A percentile compares a stretch with the other conserved stretches of the same genome.
These are phyloP conservation scores for Nineta flava DNA, from an alignment of 2,888 invertebrate species.

Conservation along the genomic window DNA sequence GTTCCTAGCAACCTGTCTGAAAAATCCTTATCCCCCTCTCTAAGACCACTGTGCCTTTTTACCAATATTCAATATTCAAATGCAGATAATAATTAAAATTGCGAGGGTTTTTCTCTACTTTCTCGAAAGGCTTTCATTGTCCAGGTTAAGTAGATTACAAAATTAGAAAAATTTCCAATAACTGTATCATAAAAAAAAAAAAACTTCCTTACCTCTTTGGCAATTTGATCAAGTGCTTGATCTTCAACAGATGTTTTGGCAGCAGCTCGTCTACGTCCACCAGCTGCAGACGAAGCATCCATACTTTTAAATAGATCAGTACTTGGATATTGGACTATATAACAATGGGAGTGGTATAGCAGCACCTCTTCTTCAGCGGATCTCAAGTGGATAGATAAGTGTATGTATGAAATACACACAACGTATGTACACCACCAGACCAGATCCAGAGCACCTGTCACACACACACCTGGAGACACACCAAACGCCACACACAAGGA, in stretches of 20 bases:
- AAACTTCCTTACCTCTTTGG: slow-evolving; percentile 68
- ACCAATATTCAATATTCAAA: too few species aligned
- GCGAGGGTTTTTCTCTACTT: too few species aligned
- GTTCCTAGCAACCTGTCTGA: too few species aligned
- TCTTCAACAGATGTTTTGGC: slow-evolving; percentile 90
- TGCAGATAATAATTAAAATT: too few species aligned
- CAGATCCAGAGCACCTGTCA: neutral
- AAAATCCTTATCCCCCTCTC: too few species aligned
- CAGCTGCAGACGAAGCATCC: slow-evolving; percentile 21
- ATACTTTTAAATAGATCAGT: neutral
- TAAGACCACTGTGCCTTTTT: too few species aligned
- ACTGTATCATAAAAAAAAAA: neutral
- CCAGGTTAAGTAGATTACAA: too few species aligned
- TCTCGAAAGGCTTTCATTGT: too few species aligned
- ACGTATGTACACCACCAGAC: neutral
- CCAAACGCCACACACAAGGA: neutral
- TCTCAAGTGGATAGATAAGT: neutral
- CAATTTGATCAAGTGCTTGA: slow-evolving; percentile 91
- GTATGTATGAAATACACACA: neutral
- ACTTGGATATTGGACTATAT: neutral
- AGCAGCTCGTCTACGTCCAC: slow-evolving; percentile 61
- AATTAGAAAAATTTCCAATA: too few species aligned
- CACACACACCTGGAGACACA: neutral
- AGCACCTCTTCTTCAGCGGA: neutral
- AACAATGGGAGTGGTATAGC: neutral